A percentile compares a stretch with the other conserved stretches of the same genome.
phyloP scores from a whole-genome alignment of 1,140 invertebrate species.

The Tetranychus urticae region DNA sequence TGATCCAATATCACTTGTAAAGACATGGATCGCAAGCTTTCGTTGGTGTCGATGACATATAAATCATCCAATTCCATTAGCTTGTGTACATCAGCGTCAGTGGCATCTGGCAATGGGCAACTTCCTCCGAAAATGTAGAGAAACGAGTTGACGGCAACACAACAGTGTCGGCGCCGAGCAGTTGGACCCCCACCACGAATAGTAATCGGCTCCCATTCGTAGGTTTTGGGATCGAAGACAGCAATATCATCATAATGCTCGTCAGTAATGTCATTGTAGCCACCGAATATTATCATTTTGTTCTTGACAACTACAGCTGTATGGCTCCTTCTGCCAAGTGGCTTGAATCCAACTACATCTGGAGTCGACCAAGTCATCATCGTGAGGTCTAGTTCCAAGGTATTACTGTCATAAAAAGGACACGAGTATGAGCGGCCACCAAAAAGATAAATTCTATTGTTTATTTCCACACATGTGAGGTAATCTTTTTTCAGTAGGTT shows the following conservation, averaged over 20 bases:
- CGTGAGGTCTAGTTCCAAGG: slow-evolving; percentile 46
- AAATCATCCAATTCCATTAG: too few species aligned
- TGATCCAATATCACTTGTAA: too few species aligned
- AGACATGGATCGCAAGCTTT: too few species aligned
- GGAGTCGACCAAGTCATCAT: slow-evolving; percentile 39
- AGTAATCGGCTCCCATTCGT: slow-evolving; percentile 34
- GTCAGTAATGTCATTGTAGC: slow-evolving; percentile 46
- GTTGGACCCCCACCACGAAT: slow-evolving; percentile 32
- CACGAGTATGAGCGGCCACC: slow-evolving; percentile 48
- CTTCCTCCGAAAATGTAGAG: slow-evolving; percentile 66
- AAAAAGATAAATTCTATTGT: slow-evolving; percentile 54
- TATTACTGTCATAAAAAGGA: slow-evolving; percentile 48
- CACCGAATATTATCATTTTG: slow-evolving; percentile 61
- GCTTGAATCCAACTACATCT: slow-evolving; percentile 27
- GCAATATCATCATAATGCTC: slow-evolving; percentile 59
- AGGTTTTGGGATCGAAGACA: slow-evolving; percentile 34
- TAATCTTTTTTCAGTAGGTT: slow-evolving; percentile 55
- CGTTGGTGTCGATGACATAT: too few species aligned
- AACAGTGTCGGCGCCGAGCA: slow-evolving; percentile 47
- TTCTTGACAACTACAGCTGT: slow-evolving; percentile 53
- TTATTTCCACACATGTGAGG: slow-evolving; percentile 49
- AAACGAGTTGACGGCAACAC: slow-evolving; percentile 38
- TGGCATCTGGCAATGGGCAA: slow-evolving; percentile 19
- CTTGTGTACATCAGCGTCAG: too few species aligned
- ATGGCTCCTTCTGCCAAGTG: slow-evolving; percentile 54